A percentile compares a stretch with the other conserved stretches of the same genome.
phyloP scores from a whole-genome alignment of 2,797 vertebrate genomes.

The Cercopithecus mitis region DNA sequence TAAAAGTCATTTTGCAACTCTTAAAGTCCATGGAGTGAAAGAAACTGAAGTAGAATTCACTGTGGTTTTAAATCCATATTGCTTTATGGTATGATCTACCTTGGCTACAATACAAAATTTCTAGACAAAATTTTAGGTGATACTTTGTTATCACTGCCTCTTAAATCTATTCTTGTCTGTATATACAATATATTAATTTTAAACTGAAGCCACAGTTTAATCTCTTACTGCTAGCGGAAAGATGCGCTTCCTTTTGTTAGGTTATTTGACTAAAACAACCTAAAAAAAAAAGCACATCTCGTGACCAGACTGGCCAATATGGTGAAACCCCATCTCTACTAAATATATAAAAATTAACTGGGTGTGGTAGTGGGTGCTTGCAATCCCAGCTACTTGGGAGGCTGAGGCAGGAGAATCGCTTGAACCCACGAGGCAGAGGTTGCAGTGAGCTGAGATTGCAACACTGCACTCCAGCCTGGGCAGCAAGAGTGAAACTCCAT shows the following conservation, averaged over 20 bases:
- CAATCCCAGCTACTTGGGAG: no score
- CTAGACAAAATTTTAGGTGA: neutral
- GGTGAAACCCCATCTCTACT: no score
- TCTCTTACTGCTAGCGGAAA: neutral
- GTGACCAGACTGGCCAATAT: no score
- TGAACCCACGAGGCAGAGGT: no score
- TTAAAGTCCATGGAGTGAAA: neutral
- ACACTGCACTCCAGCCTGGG: no score
- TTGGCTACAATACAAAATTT: neutral
- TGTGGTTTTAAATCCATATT: neutral
- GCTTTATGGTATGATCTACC: neutral
- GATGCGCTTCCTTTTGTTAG: neutral
- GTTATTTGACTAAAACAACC: neutral
- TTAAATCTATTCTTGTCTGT: neutral
- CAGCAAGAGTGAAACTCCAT: no score
- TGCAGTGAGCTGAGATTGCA: no score
- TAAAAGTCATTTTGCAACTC: neutral
- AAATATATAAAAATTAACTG: no score
- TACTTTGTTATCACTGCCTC: neutral
- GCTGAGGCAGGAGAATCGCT: no score
- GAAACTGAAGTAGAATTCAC: neutral
- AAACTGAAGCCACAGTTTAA: neutral
- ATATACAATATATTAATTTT: neutral
- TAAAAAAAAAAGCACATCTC: neutral
- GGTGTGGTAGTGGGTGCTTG: no score